Percentiles rank a stretch among this genome's conserved stretches.
These are phyloP conservation scores for Malacoctenus gilli DNA, from an alignment of 2,797 vertebrate species.

Conservation along the genomic window DNA sequence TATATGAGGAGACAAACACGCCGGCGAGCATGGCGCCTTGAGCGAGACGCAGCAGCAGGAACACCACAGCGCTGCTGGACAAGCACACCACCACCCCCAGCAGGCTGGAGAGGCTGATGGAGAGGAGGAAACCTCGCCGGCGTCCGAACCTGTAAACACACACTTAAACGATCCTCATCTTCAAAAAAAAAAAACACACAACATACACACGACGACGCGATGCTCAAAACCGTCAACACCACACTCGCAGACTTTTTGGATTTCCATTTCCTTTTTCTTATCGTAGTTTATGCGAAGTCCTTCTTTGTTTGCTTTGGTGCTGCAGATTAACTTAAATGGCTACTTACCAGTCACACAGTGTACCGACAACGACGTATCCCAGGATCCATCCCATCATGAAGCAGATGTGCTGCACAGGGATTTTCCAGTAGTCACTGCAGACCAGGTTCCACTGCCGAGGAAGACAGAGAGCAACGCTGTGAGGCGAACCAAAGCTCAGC, in stretches of 20 bases:
- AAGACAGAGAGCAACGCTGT: constrained; percentile 4
- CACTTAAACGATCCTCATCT: background rate
- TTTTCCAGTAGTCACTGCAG: constrained; percentile 86
- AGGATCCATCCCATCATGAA: constrained; percentile 87
- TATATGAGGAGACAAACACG: constrained; percentile 85
- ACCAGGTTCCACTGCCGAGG: constrained; percentile 87
- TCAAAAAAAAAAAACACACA: too few relatives aligned
- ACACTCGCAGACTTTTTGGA: too few relatives aligned
- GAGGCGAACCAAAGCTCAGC: constrained; percentile 4
- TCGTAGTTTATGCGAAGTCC: too few relatives aligned
- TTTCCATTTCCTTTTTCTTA: too few relatives aligned
- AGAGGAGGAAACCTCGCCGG: constrained; percentile 78
- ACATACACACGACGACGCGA: background rate
- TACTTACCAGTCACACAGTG: constrained; percentile 86
- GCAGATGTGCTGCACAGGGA: constrained; percentile 86
- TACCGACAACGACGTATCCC: constrained; percentile 84
- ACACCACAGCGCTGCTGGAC: constrained; percentile 73
- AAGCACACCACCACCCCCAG: constrained; percentile 81
- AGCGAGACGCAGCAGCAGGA: constrained; percentile 82
- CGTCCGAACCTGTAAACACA: constrained; percentile 84
- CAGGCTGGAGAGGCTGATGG: constrained; percentile 80
- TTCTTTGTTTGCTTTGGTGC: too few relatives aligned
- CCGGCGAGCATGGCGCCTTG: constrained; percentile 84
- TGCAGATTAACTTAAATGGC: too few relatives aligned
- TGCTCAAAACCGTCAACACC: background rate